Evolutionary conservation across 2,113 vertebrate species (phyloP).

Genomic region (Melanocharis versteri): DNA sequence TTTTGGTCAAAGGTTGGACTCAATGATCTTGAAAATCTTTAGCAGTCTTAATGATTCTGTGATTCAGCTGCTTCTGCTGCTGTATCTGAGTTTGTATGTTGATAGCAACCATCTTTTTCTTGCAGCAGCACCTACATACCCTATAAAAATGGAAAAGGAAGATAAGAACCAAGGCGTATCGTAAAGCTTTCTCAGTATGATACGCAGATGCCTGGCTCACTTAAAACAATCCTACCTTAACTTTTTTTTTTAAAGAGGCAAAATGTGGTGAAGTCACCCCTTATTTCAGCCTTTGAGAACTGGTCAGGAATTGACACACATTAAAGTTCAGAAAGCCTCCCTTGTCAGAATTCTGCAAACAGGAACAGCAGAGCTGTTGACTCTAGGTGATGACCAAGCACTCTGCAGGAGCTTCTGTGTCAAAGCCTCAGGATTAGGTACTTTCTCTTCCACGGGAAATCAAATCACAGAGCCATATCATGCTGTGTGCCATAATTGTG

Average conservation of each 20-base stretch:
- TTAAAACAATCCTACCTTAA: background rate
- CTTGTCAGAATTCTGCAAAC: constrained; percentile 36
- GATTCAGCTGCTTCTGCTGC: background rate
- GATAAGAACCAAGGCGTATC: background rate
- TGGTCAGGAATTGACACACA: background rate
- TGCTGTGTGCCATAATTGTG: background rate
- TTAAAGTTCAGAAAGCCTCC: background rate
- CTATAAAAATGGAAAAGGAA: background rate
- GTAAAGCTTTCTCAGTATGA: background rate
- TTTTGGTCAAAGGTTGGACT: background rate
- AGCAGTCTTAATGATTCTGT: background rate
- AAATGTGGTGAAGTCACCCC: background rate
- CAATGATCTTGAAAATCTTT: background rate
- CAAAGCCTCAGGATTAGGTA: constrained; percentile 55
- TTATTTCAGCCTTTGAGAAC: background rate
- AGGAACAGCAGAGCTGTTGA: background rate
- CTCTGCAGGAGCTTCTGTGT: constrained; percentile 3
- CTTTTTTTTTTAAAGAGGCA: background rate
- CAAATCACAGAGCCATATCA: background rate
- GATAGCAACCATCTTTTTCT: background rate
- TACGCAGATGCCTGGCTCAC: background rate
- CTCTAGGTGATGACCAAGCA: constrained; percentile 35
- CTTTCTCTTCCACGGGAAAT: constrained; percentile 18
- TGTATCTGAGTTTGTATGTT: background rate
- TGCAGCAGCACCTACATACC: background rate